Evolutionary conservation across 1,140 invertebrate genomes (phyloP).

Genomic region (Trissolcus basalis): DNA sequence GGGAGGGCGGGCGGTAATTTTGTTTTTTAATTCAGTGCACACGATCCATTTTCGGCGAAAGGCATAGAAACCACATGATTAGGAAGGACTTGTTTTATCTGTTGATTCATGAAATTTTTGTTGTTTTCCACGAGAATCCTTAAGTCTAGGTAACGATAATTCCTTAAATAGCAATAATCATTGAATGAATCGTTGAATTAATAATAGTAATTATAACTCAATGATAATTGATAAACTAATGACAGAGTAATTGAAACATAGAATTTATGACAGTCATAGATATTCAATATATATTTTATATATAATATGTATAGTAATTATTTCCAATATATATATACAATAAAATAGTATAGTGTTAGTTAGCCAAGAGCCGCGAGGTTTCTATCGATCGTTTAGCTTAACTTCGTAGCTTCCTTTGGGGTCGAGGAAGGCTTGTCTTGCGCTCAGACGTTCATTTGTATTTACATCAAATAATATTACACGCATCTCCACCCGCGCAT

Average conservation of each 20-base stretch:
- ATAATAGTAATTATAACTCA: constrained; percentile 48
- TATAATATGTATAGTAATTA: constrained; percentile 67
- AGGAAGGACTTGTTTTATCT: constrained; percentile 52
- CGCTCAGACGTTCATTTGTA: constrained; percentile 53
- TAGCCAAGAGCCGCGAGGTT: constrained; percentile 57
- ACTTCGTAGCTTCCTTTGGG: constrained; percentile 61
- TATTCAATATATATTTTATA: constrained; percentile 70
- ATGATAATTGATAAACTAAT: constrained; percentile 61
- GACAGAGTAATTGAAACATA: constrained; percentile 61
- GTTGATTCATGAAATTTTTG: constrained; percentile 19
- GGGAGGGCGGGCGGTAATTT: no score
- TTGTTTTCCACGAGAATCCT: constrained; percentile 45
- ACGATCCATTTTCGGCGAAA: constrained; percentile 45
- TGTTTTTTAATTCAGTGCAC: constrained; percentile 16
- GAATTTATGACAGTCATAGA: constrained; percentile 67
- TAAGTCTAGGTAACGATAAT: constrained; percentile 28
- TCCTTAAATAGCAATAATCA: constrained; percentile 14
- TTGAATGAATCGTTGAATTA: constrained; percentile 37
- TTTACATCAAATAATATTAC: constrained; percentile 64
- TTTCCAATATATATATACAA: constrained; percentile 60
- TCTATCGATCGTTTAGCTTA: constrained; percentile 50
- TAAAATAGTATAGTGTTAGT: constrained; percentile 55
- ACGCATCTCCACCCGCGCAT: constrained; percentile 40
- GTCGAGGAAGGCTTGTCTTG: constrained; percentile 47
- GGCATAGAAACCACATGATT: constrained; percentile 52